Base-by-base conservation (phyloP, 1,140 invertebrate species). In the Marisa cornuarietis region DNA sequence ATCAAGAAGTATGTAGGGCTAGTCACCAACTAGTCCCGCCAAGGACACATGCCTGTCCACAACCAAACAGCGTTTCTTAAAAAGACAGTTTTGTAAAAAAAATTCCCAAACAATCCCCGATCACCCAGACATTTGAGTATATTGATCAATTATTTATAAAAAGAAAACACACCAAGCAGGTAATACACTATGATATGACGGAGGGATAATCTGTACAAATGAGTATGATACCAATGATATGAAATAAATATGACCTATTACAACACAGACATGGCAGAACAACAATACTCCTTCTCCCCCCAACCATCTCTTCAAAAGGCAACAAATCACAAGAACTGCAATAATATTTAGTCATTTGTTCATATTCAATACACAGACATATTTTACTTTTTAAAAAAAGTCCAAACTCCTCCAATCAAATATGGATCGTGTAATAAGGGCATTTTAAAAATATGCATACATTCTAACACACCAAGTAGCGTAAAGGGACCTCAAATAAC, bases 201-300 rank as follows among this genome's bases (percentile, higher is more conserved):
- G 58, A 68, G 63, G 52, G 51, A 18, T 49, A 68, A 52, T 31
- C 76, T 77, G 76, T 77, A 77, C 76, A 77, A 18, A 54, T 77
- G 76, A 77, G 76, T 77, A 77, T 77, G 76, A 76, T 76, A 77
- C 63, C 76, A 22, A 42, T 77, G 76, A 77, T 77, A 77, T 77
- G 76, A 77, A 77, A 77, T 77, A 77, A 77, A 77, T 77, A 77
- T 26, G 63, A 77, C 63, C 26, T 49, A 68, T 42, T 68, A 77
- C 63, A 77, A 68, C 76, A 77, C 49, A 26, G 20, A 65, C 18
- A 7, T 54, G 2, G 49, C 49, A 20, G 18, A 42, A 42, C 31
- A 18, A 42, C 69, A 24, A 31, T 13, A 63, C 22, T 42, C 31
- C 65, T 65, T 65, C 61, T 65, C 76, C 76, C 24, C 65, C 65